Percentiles rank a stretch among this genome's conserved stretches.
phyloP scores from a whole-genome alignment of 2,888 invertebrate genomes.

The Neoitamus cyanurus region DNA sequence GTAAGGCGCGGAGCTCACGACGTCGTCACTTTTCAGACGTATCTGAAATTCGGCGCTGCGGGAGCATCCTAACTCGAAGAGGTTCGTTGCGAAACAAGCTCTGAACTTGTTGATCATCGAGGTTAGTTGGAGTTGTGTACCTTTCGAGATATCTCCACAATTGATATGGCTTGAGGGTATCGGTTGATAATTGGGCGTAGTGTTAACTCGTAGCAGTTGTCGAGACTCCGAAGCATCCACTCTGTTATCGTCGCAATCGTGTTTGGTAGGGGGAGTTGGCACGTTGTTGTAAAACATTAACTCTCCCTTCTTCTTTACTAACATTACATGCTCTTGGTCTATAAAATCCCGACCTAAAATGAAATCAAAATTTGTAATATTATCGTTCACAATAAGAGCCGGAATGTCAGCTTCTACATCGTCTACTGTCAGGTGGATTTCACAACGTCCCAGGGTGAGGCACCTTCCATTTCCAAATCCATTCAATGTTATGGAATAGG shows the following conservation, averaged over 20 bases:
- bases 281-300: neutral
- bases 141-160: neutral
- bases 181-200: no score
- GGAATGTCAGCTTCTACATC: no score
- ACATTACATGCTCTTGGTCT: neutral
- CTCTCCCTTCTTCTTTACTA: neutral
- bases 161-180: no score
- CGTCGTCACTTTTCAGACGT: neutral
- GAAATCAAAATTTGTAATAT: neutral
- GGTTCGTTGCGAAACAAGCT: neutral
- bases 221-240: no score
- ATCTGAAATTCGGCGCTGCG: neutral
- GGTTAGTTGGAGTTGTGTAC: neutral
- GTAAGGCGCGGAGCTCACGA: neutral
- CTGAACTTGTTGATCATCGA: neutral
- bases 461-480: neutral
- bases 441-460: neutral
- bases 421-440: neutral
- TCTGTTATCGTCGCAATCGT: neutral
- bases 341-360: neutral
- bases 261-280: no score
- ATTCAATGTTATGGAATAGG: neutral
- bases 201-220: no score
- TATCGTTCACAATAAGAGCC: neutral
- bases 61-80: neutral